Base-by-base conservation (phyloP, 2,888 invertebrate genomes). In the Platerodrilus igneus region DNA sequence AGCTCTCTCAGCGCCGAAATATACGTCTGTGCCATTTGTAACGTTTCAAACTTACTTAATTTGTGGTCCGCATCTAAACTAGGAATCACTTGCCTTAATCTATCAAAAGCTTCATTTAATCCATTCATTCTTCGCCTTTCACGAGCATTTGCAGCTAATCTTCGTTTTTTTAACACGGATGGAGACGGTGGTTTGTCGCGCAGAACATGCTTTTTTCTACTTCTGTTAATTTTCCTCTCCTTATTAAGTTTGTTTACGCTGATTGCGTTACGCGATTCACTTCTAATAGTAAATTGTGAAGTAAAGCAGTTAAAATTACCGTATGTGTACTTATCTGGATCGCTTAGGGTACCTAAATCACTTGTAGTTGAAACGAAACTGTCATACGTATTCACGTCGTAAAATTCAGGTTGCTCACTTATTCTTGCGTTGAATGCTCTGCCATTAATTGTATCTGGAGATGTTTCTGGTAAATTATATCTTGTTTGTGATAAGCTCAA, bases 1-100 rank as follows among this genome's bases (percentile, higher is more conserved):
- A 83, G 66, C 52, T 83, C 82, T 53, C 77, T 72, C n/a, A 85
- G 66, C 1, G 82, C 81, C 0, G 74, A 67, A 39, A 84, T 84
- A 59, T 84, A 84, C 2, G 79, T 81, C 58, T 83, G 83, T 1
- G 84, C 84, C 83, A 85, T 83, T 66, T 83, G 83, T 18, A 85
- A 66, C n/a, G 84, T 84, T 64, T 85, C 84, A 58, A 78, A 83
- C 63, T 85, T 85, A 53, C 82, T 82, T 37, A 84, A 68, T 63
- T 83, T 81, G 43, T 79, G 73, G 55, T 83, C 81, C 38, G 77
- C 78, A 11, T 81, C 79, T 27, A 83, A 65, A 15, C 78, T 77
- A 1, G 84, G 84, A 27, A 85, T 77, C 5, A 83, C 83, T 53
- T 78, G 77, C 18, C 83, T 63, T 2, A 83, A 69, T 47, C 76